Percentiles rank a stretch among this genome's conserved stretches.
phyloP scores from a whole-genome alignment of 92 coral and sea anemone species.

The Phenganax subtilis region DNA sequence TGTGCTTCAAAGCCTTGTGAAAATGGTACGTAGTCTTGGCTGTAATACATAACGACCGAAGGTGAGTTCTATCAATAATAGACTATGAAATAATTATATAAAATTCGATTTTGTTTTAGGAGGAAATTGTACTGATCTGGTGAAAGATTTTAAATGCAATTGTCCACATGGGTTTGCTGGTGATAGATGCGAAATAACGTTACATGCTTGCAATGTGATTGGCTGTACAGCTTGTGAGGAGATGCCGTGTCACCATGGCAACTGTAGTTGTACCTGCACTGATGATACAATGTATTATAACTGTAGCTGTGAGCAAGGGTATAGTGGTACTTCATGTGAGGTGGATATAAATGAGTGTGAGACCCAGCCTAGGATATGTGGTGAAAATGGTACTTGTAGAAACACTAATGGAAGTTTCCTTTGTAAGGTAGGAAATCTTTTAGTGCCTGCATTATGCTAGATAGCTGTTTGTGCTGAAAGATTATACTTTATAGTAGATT shows the following conservation, averaged over 20 bases:
- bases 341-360: conserved; percentile 72
- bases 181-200: conserved; percentile 34
- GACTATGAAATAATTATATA: background rate
- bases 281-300: conserved; percentile 46
- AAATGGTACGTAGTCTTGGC: conserved; percentile 62
- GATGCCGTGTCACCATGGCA: conserved; percentile 44
- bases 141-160: conserved; percentile 37
- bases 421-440: conserved; percentile 4
- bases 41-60: background rate
- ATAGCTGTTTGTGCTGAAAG: too few species aligned
- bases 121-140: conserved; percentile 44
- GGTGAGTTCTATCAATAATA: background rate
- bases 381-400: conserved; percentile 44
- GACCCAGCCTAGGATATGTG: conserved; percentile 52
- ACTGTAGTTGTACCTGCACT: conserved; percentile 34
- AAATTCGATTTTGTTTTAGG: background rate
- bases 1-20: conserved; percentile 65
- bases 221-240: conserved; percentile 34
- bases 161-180: conserved; percentile 49
- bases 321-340: conserved; percentile 58
- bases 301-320: conserved; percentile 75
- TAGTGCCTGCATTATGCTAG: background rate
- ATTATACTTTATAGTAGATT: too few species aligned
- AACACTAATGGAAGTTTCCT: conserved; percentile 9
- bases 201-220: conserved; percentile 32